These are phyloP conservation scores for Caligus rogercresseyi DNA, from an alignment of 1,140 invertebrate species.

Conservation along the genomic window DNA sequence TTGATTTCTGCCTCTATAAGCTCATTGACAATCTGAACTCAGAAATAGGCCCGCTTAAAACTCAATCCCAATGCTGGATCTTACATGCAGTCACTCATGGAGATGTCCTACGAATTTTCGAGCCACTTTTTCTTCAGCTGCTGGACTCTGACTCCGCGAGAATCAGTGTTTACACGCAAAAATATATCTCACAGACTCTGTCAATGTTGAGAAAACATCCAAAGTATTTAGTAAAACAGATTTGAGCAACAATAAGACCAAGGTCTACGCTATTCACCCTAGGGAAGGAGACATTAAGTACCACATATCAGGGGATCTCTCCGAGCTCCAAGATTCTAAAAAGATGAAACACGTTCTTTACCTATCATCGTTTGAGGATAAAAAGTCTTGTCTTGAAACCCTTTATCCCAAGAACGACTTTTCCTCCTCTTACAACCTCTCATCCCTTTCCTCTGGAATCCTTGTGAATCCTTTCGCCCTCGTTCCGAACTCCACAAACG, in stretches of 20 bases:
- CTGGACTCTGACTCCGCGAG: constrained; percentile 62
- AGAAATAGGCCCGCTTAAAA: constrained; percentile 41
- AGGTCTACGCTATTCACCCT: neutral
- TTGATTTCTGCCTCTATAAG: constrained; percentile 46
- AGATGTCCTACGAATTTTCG: constrained; percentile 55
- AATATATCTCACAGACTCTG: constrained; percentile 45
- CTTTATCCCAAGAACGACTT: neutral
- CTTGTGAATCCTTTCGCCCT: constrained; percentile 35
- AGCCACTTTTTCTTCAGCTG: constrained; percentile 56
- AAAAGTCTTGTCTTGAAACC: neutral
- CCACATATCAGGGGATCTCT: neutral
- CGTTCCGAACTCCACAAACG: constrained; percentile 1
- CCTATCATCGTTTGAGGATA: neutral
- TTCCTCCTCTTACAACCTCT: neutral
- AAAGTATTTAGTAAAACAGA: constrained; percentile 3
- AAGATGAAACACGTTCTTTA: neutral
- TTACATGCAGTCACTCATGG: constrained; percentile 50
- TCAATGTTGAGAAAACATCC: constrained; percentile 25
- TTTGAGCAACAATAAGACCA: neutral
- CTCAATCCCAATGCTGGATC: constrained; percentile 51
- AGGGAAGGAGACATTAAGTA: neutral
- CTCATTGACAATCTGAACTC: constrained; percentile 49
- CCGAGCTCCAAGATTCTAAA: neutral
- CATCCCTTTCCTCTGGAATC: neutral
- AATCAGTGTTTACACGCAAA: constrained; percentile 65